Evolutionary conservation across 2,113 vertebrate species (phyloP).

Genomic region (Ceuthmochares aereus): DNA sequence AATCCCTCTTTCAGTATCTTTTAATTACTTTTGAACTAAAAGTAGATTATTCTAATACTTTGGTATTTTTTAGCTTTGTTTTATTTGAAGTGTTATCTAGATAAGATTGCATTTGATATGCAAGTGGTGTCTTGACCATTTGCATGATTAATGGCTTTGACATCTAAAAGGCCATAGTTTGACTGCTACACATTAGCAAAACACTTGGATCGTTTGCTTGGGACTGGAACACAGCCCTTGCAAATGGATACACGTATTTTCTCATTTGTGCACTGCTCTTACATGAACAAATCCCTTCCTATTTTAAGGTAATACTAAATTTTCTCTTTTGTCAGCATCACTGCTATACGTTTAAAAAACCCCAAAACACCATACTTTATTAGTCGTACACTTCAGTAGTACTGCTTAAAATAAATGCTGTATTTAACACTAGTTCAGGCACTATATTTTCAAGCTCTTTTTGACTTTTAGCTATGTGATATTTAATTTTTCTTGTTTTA

Average conservation of each 20-base stretch:
- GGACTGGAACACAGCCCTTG: not conserved
- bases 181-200: not conserved
- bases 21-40: slow-evolving; percentile 10
- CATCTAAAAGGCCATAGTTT: not conserved
- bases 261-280: not conserved
- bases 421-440: not conserved
- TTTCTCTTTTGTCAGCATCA: not conserved
- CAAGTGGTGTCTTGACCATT: not conserved
- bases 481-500: not conserved
- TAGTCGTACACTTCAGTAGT: not conserved
- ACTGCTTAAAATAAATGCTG: not conserved
- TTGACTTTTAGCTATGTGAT: not conserved
- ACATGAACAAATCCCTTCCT: not conserved
- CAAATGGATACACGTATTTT: not conserved
- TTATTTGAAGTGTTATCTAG: not conserved
- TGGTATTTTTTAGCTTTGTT: not conserved
- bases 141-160: not conserved
- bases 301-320: not conserved
- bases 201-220: not conserved
- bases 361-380: too few species aligned
- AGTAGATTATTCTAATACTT: not conserved
- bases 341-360: not conserved
- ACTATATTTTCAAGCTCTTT: not conserved
- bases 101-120: not conserved
- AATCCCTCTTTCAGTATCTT: not conserved